A percentile compares a stretch with the other conserved stretches of the same genome.
Evolutionary conservation across 2,113 vertebrate genomes (phyloP).

Genomic region (Sardina pilchardus): DNA sequence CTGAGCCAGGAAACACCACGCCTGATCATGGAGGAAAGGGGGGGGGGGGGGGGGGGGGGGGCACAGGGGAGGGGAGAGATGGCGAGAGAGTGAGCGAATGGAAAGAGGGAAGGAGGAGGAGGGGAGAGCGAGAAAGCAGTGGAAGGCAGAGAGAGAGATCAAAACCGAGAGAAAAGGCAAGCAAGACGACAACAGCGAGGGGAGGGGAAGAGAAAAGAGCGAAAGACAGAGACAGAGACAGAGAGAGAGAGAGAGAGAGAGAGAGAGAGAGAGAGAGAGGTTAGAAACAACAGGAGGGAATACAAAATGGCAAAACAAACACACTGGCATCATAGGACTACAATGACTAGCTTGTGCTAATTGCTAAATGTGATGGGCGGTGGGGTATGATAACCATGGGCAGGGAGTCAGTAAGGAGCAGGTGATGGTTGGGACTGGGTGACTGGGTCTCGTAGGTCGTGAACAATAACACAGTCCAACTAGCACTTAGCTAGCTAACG

Average conservation of each 20-base stretch:
- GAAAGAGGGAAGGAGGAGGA: neutral
- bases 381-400: neutral
- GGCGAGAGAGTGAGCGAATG: neutral
- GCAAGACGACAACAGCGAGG: neutral
- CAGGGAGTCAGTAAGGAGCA: neutral
- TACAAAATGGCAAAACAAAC: neutral
- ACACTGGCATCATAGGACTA: neutral
- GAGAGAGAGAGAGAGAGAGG: too few relatives aligned
- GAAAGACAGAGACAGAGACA: neutral
- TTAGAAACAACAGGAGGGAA: neutral
- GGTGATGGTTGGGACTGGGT: neutral
- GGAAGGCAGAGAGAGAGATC: neutral
- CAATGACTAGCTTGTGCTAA: neutral
- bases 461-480: neutral
- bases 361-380: neutral
- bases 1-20: constrained; percentile 86
- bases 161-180: neutral
- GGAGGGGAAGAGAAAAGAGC: neutral
- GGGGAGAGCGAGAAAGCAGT: neutral
- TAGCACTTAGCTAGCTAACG: neutral
- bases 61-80: neutral
- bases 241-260: neutral
- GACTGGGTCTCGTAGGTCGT: neutral
- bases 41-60: constrained; percentile 15
- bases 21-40: constrained; percentile 64